These are phyloP conservation scores for Aricia artaxerxes DNA, from an alignment of 2,888 invertebrate species.

Conservation along the genomic window DNA sequence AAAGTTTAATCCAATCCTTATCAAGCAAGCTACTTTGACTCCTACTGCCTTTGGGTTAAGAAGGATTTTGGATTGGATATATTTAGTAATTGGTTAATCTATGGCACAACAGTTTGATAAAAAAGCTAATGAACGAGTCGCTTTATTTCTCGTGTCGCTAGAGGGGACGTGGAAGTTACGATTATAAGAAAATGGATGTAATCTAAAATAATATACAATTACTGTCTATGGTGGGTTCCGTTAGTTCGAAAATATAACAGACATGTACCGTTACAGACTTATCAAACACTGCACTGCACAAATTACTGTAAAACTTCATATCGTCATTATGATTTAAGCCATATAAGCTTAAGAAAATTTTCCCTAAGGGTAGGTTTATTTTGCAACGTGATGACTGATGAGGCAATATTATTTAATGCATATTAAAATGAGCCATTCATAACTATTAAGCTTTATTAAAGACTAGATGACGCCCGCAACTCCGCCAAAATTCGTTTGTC, in stretches of 20 bases:
- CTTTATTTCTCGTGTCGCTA: slow-evolving; percentile 50
- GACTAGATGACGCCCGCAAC: too few species aligned
- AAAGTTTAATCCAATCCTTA: not conserved
- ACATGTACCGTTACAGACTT: too few species aligned
- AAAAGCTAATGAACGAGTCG: slow-evolving; percentile 60
- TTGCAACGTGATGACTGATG: too few species aligned
- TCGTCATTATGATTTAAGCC: too few species aligned
- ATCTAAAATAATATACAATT: slow-evolving; percentile 36
- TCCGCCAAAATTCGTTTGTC: too few species aligned
- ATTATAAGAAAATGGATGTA: slow-evolving; percentile 46
- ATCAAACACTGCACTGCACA: too few species aligned
- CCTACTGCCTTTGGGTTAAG: not conserved
- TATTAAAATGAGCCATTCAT: too few species aligned
- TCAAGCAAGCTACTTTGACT: not conserved
- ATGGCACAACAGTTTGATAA: slow-evolving; percentile 44
- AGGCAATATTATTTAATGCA: too few species aligned
- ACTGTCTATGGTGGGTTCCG: not conserved
- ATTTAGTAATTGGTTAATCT: slow-evolving; percentile 27
- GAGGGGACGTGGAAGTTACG: slow-evolving; percentile 45
- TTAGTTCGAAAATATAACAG: not conserved
- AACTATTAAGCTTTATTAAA: too few species aligned
- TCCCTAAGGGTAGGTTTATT: too few species aligned
- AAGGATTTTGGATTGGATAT: not conserved
- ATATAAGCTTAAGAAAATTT: too few species aligned
- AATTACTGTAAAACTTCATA: too few species aligned